A percentile compares a stretch with the other conserved stretches of the same genome.
phyloP scores from a whole-genome alignment of 2,113 vertebrate genomes.

The Drymodes brunneopygia region DNA sequence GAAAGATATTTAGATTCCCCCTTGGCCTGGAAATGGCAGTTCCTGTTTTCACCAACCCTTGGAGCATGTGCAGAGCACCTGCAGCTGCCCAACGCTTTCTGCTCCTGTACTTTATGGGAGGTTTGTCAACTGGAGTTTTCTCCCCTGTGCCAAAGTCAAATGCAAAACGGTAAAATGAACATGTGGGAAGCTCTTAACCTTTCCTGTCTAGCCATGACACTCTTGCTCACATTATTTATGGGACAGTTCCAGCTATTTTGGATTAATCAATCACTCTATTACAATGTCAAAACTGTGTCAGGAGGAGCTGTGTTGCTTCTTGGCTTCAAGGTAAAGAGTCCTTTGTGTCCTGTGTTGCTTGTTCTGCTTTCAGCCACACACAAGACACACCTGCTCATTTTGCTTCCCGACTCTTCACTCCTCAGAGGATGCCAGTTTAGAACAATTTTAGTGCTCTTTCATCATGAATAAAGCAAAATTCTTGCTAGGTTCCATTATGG shows the following conservation, averaged over 20 bases:
- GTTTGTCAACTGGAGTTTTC: conserved; percentile 26
- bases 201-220: conserved; percentile 58
- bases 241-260: conserved; percentile 59
- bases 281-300: conserved; percentile 45
- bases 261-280: conserved; percentile 68
- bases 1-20: not conserved
- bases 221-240: conserved; percentile 64
- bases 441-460: not conserved
- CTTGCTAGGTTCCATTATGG: not conserved
- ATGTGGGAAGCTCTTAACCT: conserved; percentile 63
- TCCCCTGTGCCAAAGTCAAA: conserved; percentile 43
- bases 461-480: not conserved
- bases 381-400: not conserved
- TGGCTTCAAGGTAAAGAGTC: conserved; percentile 11
- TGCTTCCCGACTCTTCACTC: not conserved
- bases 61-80: not conserved
- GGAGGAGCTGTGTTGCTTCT: not conserved
- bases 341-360: not conserved
- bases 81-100: not conserved
- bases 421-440: not conserved
- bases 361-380: not conserved
- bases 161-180: conserved; percentile 23
- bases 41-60: not conserved
- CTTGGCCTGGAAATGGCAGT: not conserved
- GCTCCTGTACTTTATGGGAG: not conserved